These are phyloP conservation scores for Gila robusta DNA, from an alignment of 2,797 vertebrate genomes.

Conservation along the genomic window DNA sequence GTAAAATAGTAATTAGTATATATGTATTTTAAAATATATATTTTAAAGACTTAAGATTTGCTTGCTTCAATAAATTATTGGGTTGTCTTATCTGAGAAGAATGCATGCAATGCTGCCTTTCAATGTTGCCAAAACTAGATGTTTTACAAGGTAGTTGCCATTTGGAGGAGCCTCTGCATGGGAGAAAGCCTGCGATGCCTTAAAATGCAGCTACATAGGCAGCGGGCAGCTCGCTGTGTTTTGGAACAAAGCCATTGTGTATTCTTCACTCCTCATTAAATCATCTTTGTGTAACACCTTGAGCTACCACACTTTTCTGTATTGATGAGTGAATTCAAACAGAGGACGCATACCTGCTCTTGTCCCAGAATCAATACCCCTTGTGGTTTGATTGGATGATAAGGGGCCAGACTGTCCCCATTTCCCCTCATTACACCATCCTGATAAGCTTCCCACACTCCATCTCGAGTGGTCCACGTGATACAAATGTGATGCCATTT, in stretches of 20 bases:
- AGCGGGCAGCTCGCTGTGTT: not conserved
- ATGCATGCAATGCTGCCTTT: not conserved
- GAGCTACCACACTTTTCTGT: not conserved
- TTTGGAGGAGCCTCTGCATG: not conserved
- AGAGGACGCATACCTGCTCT: slow-evolving; percentile 87
- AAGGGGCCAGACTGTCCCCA: slow-evolving; percentile 94
- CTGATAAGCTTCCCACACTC: slow-evolving; percentile 97
- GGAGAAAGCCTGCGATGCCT: not conserved
- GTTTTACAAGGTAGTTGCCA: not conserved
- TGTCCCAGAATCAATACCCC: slow-evolving; percentile 94
- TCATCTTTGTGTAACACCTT: not conserved
- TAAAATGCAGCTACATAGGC: not conserved
- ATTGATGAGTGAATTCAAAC: not conserved
- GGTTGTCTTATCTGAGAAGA: not conserved
- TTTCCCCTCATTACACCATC: slow-evolving; percentile 91
- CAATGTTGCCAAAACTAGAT: not conserved
- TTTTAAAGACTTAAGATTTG: not conserved
- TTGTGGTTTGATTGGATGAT: slow-evolving; percentile 96
- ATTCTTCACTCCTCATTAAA: slow-evolving; percentile 9
- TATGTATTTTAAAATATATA: not conserved
- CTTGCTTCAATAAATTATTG: not conserved
- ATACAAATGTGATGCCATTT: slow-evolving; percentile 99
- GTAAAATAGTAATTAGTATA: no score
- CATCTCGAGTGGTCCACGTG: slow-evolving; percentile 96
- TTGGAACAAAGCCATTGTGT: not conserved